Evolutionary conservation across 2,113 vertebrate species (phyloP), one percentile per base, ranked within the genome.

Genomic region (Daboia siamensis): DNA sequence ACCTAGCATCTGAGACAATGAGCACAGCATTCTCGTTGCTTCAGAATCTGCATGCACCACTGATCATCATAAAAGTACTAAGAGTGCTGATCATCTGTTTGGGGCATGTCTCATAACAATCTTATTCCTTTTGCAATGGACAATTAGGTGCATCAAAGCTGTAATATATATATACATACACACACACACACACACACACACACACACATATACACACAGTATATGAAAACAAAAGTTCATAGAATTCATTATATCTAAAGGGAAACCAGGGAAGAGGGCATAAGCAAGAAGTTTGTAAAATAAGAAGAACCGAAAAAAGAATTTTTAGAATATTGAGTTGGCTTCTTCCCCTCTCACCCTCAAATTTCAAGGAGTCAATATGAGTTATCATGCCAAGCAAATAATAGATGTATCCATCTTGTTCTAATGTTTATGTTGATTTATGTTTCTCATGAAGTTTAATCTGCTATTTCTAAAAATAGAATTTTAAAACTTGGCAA

Each of bases 401-500:
- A 21, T 86, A 91, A 59, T 80, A 84, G 29, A 91, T n/a, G 5
- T 86, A 56, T 86, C 48, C 9, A 86, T 59, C 86, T 23, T 59
- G 55, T 91, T 17, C 39, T 57, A 86, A 86, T 86, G 56, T 91
- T 90, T 90, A 91, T 91, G 84, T 55, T 85, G 90, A 91, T 91
- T 57, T 91, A 91, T 91, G 39, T 91, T 91, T 86, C 90, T 86
- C 17, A 61, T 86, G 90, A 20, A 91, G 57, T 91, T 91, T 91
- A 85, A 91, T 91, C 74, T 91, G 80, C 48, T 91, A 86, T 59
- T 91, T 85, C 44, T 91, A 24, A 91, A 91, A 91, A 91, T 61
- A 91, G 54, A 86, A 86, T 39, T 80, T 39, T 80, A 39, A 91
- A 26, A 59, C 23, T 17, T 59, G 80, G 55, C 90, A 59, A n/a